Evolutionary conservation across 2,888 invertebrate genomes (phyloP), one percentile per base, ranked within the genome.

Genomic region (Chrysina gloriosa): DNA sequence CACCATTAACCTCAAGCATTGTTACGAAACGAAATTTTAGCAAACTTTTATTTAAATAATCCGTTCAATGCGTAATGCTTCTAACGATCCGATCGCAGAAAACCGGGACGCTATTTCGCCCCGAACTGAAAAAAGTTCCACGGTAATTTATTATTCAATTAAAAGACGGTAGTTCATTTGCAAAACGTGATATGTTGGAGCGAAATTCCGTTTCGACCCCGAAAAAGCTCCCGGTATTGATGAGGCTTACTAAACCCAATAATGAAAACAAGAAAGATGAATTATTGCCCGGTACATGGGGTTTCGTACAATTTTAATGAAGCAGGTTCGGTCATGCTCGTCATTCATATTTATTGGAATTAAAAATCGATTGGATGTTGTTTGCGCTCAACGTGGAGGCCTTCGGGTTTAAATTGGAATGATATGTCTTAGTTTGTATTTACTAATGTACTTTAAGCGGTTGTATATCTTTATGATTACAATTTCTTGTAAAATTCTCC

Each of bases 71-170:
- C 21, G 25, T 58, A 58, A 16, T 39, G 9, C 14, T 25, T 5
- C 27, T 58, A 11, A 23, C 25, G 11, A 39, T 23, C 36, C 9
- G 39, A 36, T 39, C 23, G 14, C 14, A 45, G 23, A 47, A n/a
- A n/a, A 11, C 1, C 16, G 14, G 11, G 11, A n/a, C 52, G 7
- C 45, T 7, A 14, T 19, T 7, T 6, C 42, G 7, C 16, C n/a
- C 21, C 27, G 16, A 54, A 54, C 42, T 1, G 19, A 23, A 36
- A 58, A 58, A 25, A 16, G 11, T 58, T 23, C 9, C 14, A 2
- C 58, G 23, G 11, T 64, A 50, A 64, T 64, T 64, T 64, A 64
- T 64, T 50, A 64, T 64, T 64, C 64, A 50, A 64, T 64, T 64
- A 64, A 64, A 64, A 64, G 48, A 48, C 64, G 64, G 50, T 64